These are phyloP conservation scores for Anadara kagoshimensis DNA, from an alignment of 1,140 invertebrate species.

Conservation along the genomic window DNA sequence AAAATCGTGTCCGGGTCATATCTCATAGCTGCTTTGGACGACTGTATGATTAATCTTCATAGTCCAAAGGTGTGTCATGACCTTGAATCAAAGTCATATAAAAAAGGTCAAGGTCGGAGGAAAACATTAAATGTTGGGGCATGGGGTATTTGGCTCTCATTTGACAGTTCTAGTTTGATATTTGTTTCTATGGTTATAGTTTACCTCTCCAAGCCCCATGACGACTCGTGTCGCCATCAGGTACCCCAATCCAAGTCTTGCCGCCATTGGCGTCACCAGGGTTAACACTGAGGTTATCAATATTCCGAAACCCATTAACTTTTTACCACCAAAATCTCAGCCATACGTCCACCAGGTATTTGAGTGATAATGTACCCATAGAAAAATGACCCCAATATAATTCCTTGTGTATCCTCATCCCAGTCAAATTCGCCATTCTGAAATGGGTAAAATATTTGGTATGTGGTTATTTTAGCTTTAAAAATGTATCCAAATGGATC, in stretches of 20 bases:
- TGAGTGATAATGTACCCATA: conserved; percentile 82
- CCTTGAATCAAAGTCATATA: too few species aligned
- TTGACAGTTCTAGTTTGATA: too few species aligned
- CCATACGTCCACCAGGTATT: conserved; percentile 80
- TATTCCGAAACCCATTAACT: conserved; percentile 87
- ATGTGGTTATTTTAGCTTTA: too few species aligned
- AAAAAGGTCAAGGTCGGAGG: too few species aligned
- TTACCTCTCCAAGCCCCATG: conserved; percentile 82
- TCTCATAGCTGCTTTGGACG: too few species aligned
- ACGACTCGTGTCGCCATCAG: conserved; percentile 79
- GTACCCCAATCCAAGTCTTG: conserved; percentile 51
- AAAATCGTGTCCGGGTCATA: too few species aligned
- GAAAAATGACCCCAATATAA: conserved; percentile 90
- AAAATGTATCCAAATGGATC: neutral
- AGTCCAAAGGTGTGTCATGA: too few species aligned
- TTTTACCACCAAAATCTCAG: conserved; percentile 87
- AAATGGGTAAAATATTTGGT: neutral
- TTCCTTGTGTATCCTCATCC: conserved; percentile 84
- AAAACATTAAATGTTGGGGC: too few species aligned
- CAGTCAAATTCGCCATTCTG: conserved; percentile 83
- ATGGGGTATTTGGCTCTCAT: too few species aligned
- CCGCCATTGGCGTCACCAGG: conserved; percentile 85
- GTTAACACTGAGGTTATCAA: conserved; percentile 86
- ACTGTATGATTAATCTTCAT: too few species aligned
- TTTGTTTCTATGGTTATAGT: neutral